These are phyloP conservation scores for Enteromius mattozi DNA, from an alignment of 2,797 vertebrate species.

Conservation along the genomic window DNA sequence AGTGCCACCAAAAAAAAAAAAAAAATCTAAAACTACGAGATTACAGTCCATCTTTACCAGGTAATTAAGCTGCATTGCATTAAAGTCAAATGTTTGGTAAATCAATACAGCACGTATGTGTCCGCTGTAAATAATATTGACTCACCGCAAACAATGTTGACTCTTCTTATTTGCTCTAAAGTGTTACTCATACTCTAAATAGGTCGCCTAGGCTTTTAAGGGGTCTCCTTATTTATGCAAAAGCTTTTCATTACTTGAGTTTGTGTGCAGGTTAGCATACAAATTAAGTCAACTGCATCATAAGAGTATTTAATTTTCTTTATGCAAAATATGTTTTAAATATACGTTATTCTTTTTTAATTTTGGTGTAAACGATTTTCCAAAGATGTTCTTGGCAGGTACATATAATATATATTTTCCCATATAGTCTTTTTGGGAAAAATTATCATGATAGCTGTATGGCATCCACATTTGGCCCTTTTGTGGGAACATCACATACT, in stretches of 20 bases:
- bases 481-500: background rate
- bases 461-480: background rate
- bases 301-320: background rate
- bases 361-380: background rate
- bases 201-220: background rate
- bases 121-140: conserved; percentile 12
- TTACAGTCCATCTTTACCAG: background rate
- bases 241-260: background rate
- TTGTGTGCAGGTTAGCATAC: background rate
- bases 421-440: background rate
- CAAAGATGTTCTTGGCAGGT: background rate
- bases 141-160: background rate
- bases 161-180: background rate
- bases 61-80: background rate
- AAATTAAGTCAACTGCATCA: background rate
- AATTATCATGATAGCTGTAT: background rate
- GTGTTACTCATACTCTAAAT: background rate
- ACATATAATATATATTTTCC: background rate
- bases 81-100: conserved; percentile 16
- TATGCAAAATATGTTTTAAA: background rate
- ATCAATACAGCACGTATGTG: background rate
- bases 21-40: background rate
- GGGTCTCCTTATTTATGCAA: background rate
- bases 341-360: background rate
- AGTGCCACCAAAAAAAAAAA: too few relatives aligned